Conservation (phyloP, 2,888 invertebrate species). For the Euphydryas editha region DNA sequence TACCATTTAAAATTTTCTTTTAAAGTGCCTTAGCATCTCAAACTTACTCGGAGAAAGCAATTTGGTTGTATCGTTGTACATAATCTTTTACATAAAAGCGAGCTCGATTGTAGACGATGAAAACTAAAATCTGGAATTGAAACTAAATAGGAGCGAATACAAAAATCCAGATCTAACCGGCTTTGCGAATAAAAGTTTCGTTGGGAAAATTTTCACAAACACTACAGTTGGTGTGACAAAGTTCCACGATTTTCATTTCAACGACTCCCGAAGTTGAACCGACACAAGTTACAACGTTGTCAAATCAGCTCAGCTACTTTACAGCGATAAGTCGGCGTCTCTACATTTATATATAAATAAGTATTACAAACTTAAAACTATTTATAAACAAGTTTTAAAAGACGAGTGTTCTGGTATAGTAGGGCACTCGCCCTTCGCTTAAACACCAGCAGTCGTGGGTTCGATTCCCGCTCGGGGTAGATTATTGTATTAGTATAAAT, state of each 20-base stretch:
- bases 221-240: constrained; percentile 45
- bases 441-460: too few relatives aligned
- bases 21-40: background rate
- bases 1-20: too few relatives aligned
- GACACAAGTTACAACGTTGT: constrained; percentile 44
- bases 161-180: constrained; percentile 27
- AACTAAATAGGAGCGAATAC: constrained; percentile 27
- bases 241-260: constrained; percentile 48
- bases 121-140: constrained; percentile 20
- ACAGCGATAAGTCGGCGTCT: constrained; percentile 14
- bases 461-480: too few relatives aligned
- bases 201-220: constrained; percentile 46
- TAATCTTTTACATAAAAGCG: background rate
- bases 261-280: constrained; percentile 38
- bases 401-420: too few relatives aligned
- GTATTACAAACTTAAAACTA: background rate
- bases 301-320: constrained; percentile 37
- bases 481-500: too few relatives aligned
- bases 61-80: background rate
- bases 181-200: constrained; percentile 43
- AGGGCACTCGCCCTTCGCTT: too few relatives aligned
- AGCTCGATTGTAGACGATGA: constrained; percentile 4
- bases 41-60: background rate
- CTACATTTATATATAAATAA: constrained; percentile 1
- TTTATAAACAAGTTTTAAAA: background rate